These are phyloP conservation scores for Mionectes macconnelli DNA, from an alignment of 2,113 vertebrate genomes.

Conservation along the genomic window DNA sequence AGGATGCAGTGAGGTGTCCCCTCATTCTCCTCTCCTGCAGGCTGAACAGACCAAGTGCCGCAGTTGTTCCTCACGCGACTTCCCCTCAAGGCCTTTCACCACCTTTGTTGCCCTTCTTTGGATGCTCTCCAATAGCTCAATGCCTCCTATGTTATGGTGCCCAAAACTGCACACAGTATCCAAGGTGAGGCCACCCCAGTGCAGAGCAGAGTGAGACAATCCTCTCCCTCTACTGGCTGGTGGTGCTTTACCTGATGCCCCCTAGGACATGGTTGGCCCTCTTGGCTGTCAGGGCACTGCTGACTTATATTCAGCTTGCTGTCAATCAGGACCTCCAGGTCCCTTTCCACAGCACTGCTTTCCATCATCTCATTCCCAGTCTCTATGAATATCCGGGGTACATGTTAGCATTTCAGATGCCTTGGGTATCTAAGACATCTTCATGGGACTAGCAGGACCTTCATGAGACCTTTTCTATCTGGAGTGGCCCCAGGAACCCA, in stretches of 20 bases:
- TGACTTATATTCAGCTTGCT: background rate
- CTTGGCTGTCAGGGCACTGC: background rate
- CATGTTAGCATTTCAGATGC: background rate
- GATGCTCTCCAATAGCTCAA: background rate
- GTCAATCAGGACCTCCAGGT: background rate
- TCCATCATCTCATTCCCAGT: background rate
- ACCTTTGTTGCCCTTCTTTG: background rate
- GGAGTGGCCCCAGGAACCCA: background rate
- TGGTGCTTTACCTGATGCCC: background rate
- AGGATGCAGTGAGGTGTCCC: background rate
- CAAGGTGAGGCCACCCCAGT: background rate
- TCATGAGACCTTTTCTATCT: background rate
- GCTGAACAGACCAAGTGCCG: background rate
- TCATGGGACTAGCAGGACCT: background rate
- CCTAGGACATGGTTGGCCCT: background rate
- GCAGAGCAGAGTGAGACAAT: background rate
- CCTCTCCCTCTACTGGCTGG: background rate
- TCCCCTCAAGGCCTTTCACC: background rate
- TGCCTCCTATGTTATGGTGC: background rate
- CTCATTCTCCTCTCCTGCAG: background rate
- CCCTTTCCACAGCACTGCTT: background rate
- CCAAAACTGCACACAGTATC: background rate
- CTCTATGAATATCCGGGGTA: background rate
- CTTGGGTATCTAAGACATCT: background rate
- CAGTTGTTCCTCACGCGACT: background rate